Evolutionary conservation across 2,888 invertebrate species (phyloP).

Genomic region (Noctua pronuba): DNA sequence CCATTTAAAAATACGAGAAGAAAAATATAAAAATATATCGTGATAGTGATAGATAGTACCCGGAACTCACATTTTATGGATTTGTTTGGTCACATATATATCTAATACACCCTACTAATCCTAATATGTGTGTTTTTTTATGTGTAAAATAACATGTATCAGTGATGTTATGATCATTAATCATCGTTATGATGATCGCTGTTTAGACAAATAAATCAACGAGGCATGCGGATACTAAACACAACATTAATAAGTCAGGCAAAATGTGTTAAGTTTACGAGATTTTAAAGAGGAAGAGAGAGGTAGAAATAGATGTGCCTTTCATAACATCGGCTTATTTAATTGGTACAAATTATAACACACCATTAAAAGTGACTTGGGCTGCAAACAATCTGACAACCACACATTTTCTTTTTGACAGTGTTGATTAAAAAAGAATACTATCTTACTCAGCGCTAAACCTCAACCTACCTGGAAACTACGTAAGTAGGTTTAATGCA

Average conservation of each 20-base stretch:
- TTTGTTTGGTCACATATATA: background rate
- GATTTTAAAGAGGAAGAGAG: background rate
- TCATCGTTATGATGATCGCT: background rate
- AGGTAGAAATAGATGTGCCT: background rate
- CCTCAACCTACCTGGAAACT: background rate
- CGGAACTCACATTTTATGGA: background rate
- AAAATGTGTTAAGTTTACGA: background rate
- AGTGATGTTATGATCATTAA: constrained; percentile 12
- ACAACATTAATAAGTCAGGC: constrained; percentile 1
- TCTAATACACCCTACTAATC: background rate
- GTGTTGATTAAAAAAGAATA: background rate
- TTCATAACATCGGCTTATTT: background rate
- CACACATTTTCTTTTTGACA: background rate
- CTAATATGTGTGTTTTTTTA: background rate
- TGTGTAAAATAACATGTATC: constrained; percentile 5
- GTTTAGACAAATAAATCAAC: constrained; percentile 19
- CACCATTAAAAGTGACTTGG: no score
- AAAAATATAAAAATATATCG: background rate
- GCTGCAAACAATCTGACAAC: background rate
- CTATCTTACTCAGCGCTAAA: background rate
- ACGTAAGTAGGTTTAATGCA: background rate
- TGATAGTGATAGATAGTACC: background rate
- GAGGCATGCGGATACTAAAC: background rate
- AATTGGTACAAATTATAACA: background rate
- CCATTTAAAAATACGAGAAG: background rate